These are phyloP conservation scores for Dascyllus trimaculatus DNA, from an alignment of 2,113 vertebrate genomes.

Conservation along the genomic window DNA sequence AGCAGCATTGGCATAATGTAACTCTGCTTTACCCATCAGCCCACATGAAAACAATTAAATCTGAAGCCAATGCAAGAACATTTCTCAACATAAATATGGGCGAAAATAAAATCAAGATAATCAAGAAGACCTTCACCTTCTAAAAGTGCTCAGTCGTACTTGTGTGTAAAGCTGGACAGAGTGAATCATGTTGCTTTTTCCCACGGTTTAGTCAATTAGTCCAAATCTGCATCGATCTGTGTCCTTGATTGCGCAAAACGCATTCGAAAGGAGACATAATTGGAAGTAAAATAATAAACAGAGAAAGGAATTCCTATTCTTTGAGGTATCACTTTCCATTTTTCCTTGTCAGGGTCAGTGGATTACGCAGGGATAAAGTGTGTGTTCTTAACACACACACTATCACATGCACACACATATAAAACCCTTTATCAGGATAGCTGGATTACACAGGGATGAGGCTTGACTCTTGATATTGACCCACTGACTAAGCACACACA, in stretches of 20 bases:
- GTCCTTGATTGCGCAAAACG: conserved; percentile 59
- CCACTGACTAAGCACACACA: conserved; percentile 64
- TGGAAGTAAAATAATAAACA: not conserved
- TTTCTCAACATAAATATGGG: no score
- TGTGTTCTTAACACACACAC: conserved; percentile 38
- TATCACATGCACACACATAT: conserved; percentile 19
- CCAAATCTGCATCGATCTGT: conserved; percentile 55
- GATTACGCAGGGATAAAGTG: conserved; percentile 69
- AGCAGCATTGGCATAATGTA: no score
- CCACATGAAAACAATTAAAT: not conserved
- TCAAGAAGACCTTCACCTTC: conserved; percentile 19
- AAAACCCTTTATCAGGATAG: conserved; percentile 53
- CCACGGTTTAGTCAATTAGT: conserved; percentile 59
- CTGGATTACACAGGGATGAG: conserved; percentile 76
- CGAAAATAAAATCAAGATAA: not conserved
- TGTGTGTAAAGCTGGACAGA: not conserved
- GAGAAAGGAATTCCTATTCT: conserved; percentile 27
- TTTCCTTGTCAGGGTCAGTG: conserved; percentile 56
- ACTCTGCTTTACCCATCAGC: not conserved
- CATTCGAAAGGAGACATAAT: conserved; percentile 31
- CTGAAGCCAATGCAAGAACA: no score
- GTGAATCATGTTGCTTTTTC: conserved; percentile 49
- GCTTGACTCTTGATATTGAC: conserved; percentile 70
- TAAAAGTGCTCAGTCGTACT: not conserved
- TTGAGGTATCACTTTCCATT: conserved; percentile 32